Evolutionary conservation across 2,797 vertebrate species (phyloP).

Genomic region (Gallinago solitaria): DNA sequence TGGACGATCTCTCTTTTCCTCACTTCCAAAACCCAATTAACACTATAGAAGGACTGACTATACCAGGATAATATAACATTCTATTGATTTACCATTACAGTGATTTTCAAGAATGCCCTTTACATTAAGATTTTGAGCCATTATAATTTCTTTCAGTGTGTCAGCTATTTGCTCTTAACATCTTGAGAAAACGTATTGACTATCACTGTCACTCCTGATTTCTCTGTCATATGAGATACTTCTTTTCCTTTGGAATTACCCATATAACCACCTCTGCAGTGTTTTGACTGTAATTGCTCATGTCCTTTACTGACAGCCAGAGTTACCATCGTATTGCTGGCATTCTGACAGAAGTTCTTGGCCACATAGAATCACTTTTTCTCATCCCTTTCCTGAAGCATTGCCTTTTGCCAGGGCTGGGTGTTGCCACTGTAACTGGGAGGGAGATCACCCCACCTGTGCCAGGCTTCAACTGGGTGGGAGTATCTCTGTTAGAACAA

Average conservation of each 20-base stretch:
- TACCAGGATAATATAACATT: neutral
- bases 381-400: neutral
- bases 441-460: neutral
- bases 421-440: neutral
- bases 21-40: neutral
- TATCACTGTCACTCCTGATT: neutral
- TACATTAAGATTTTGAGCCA: neutral
- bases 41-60: neutral
- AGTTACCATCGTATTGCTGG: neutral
- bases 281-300: neutral
- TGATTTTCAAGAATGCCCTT: neutral
- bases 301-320: neutral
- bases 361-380: fast-evolving
- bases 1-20: neutral
- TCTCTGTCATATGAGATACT: neutral
- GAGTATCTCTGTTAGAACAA: neutral
- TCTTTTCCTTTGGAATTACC: neutral
- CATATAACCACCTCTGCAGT: neutral
- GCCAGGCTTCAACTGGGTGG: neutral
- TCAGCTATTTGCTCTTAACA: neutral
- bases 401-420: neutral
- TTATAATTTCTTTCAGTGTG: neutral
- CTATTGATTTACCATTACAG: neutral
- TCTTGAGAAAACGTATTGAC: neutral
- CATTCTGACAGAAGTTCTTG: neutral